Conservation (phyloP, 2,888 invertebrate species). For the Sphaerophoria taeniata region DNA sequence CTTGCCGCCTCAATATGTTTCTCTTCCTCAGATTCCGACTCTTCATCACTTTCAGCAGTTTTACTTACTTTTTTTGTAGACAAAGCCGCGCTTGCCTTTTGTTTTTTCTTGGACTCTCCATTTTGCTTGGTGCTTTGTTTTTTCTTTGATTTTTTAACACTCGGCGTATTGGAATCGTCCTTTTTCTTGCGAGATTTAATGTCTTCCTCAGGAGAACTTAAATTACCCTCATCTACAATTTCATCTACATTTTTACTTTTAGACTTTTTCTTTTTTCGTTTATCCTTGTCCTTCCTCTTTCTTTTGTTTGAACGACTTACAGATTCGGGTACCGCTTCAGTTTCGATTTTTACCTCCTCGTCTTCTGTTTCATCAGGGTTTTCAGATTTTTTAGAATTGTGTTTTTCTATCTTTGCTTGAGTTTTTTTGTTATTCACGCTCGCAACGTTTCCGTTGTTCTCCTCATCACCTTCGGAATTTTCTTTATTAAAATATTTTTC, state of each 20-base stretch:
- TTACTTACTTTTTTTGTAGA: slow-evolving; percentile 47
- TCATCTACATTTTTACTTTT: slow-evolving; percentile 77
- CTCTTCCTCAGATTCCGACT: slow-evolving; percentile 74
- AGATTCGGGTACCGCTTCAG: slow-evolving; percentile 56
- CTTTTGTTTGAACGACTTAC: slow-evolving; percentile 78
- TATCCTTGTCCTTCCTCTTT: slow-evolving; percentile 82
- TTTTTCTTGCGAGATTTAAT: slow-evolving; percentile 72
- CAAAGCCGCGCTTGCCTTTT: slow-evolving; percentile 76
- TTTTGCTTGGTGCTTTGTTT: slow-evolving; percentile 63
- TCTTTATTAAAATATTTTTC: slow-evolving; percentile 83
- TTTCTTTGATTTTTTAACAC: slow-evolving; percentile 66
- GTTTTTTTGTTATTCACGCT: slow-evolving; percentile 23
- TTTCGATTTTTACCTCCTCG: slow-evolving; percentile 37
- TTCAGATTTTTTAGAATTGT: slow-evolving; percentile 76
- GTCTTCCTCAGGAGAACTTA: slow-evolving; percentile 62
- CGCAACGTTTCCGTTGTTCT: slow-evolving; percentile 60
- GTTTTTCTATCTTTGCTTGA: slow-evolving; percentile 29
- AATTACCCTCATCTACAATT: slow-evolving; percentile 61
- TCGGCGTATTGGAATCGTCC: slow-evolving; percentile 74
- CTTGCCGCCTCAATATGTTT: slow-evolving; percentile 54
- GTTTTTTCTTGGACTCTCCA: slow-evolving; percentile 73
- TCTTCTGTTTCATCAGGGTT: slow-evolving; percentile 77
- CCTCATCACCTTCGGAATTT: slow-evolving; percentile 75
- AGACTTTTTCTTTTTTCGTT: slow-evolving; percentile 80
- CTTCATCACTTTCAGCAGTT: slow-evolving; percentile 69